Conservation (phyloP, 2,113 vertebrate species). For the Nibea albiflora region DNA sequence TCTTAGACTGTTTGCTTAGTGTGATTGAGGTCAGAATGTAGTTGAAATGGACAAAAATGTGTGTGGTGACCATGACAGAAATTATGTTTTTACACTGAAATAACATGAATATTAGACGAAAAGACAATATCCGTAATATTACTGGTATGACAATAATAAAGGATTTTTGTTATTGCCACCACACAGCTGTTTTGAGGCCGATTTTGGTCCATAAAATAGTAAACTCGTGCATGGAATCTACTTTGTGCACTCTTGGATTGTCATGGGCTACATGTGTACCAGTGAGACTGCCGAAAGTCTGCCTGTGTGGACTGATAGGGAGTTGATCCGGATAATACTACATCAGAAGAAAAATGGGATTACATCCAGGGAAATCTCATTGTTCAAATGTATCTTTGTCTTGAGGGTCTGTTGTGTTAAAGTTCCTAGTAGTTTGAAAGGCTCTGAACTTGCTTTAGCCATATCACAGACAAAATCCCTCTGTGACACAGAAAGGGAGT, state of each 20-base stretch:
- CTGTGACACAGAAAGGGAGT: slow-evolving; percentile 19
- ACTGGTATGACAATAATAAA: neutral
- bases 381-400: slow-evolving; percentile 47
- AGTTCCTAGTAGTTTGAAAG: slow-evolving; percentile 38
- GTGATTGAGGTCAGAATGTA: neutral
- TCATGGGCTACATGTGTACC: slow-evolving; percentile 35
- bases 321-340: slow-evolving; percentile 71
- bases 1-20: neutral
- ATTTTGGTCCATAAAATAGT: slow-evolving; percentile 34
- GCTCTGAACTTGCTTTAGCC: slow-evolving; percentile 35
- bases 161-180: neutral
- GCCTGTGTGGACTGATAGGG: slow-evolving; percentile 70
- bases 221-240: slow-evolving; percentile 20
- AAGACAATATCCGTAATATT: neutral
- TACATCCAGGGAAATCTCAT: slow-evolving; percentile 47
- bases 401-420: slow-evolving; percentile 37
- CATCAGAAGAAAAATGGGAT: slow-evolving; percentile 47
- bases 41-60: neutral
- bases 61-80: neutral
- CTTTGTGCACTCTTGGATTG: slow-evolving; percentile 41
- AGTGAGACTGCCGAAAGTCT: slow-evolving; percentile 59
- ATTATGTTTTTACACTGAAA: neutral
- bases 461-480: slow-evolving; percentile 31
- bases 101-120: neutral
- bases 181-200: slow-evolving; percentile 4